Base-by-base conservation (phyloP, 2,888 invertebrate species). In the Lasioglossum marginatum region DNA sequence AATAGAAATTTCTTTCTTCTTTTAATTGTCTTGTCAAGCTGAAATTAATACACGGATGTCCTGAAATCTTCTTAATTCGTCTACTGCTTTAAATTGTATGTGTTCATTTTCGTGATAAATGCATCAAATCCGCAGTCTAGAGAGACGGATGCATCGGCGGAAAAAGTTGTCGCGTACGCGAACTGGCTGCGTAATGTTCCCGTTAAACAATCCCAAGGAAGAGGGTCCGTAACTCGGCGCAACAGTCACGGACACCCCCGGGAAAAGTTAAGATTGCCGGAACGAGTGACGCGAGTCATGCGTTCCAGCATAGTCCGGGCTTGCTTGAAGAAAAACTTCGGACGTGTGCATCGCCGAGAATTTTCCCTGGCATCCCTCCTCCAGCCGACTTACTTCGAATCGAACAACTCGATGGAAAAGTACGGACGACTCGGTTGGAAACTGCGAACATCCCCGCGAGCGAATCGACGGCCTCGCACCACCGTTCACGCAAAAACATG, bases 201-300 rank as follows among this genome's bases (percentile, higher is more conserved):
- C 19, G 83, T 72, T 80, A 80, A 83, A 71, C 76, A 52, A 81
- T 74, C 37, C 66, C 37, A 10, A 1, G 19, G 79, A 19, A 27
- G 27, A 48, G 27, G 19, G 8, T 23, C 40, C 40, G n/a, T 34
- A 80, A 72, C 76, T 80, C 31, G 16, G 19, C 68, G 40, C 78
- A 45, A 79, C 66, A 45, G 68, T 63, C n/a, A 43, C 57, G 48
- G 70, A 31, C 37, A 70, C 73, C 63, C 52, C 37, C 48, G 52
- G 37, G 37, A 12, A 66, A 79, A 77, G 83, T 85, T 83, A 77
- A 77, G 76, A 85, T 83, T 77, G 73, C 16, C 34, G 45, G 45
- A 40, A 37, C 68, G 73, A 68, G 76, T 60, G 45, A 31, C 63
- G 71, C 45, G 77, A 66, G 45, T 43, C 71, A 68, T 57, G 82